phyloP scores from a whole-genome alignment of 2,797 vertebrate species.

The Euthynnus affinis region DNA sequence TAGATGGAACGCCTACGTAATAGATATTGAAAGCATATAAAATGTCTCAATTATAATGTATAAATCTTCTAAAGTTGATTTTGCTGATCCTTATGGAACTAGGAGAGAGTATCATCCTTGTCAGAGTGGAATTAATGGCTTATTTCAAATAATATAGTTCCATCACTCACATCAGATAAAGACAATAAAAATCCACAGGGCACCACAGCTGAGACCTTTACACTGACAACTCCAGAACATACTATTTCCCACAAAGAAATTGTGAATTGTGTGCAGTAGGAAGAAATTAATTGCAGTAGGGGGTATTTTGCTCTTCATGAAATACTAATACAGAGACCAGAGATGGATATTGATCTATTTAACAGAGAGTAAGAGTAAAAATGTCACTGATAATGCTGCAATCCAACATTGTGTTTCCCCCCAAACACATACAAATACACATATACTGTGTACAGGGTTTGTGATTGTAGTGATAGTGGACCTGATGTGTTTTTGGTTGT shows the following conservation, averaged over 20 bases:
- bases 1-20: slow-evolving; percentile 11
- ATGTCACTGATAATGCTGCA: slow-evolving; percentile 12
- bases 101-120: not conserved
- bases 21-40: slow-evolving; percentile 11
- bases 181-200: not conserved
- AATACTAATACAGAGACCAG: slow-evolving; percentile 2
- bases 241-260: slow-evolving; percentile 1
- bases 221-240: not conserved
- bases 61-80: slow-evolving; percentile 22
- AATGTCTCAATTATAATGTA: slow-evolving; percentile 12
- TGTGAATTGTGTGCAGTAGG: not conserved
- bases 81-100: not conserved
- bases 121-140: slow-evolving; percentile 23
- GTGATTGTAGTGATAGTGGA: no score
- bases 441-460: not conserved
- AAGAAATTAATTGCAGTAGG: slow-evolving; percentile 3
- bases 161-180: not conserved
- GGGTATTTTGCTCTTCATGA: slow-evolving; percentile 10
- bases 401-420: not conserved
- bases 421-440: not conserved
- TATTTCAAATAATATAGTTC: slow-evolving; percentile 5
- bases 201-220: slow-evolving; percentile 18
- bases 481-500: not conserved
- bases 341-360: slow-evolving; percentile 9
- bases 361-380: slow-evolving; percentile 5